A percentile compares a stretch with the other conserved stretches of the same genome.
phyloP scores from a whole-genome alignment of 2,888 invertebrate species.

The Sesamia inferens region DNA sequence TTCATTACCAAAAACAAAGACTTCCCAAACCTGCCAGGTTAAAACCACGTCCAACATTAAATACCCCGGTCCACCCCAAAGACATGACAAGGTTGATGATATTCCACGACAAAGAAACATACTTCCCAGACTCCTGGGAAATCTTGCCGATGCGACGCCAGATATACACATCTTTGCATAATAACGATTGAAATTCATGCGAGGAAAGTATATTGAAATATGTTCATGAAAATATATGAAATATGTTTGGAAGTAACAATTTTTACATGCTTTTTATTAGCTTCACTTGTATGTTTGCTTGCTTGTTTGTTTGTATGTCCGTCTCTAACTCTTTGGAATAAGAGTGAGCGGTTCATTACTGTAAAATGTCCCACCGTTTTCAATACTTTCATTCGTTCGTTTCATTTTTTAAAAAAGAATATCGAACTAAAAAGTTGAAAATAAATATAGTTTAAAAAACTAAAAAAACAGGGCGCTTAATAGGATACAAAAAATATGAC shows the following conservation, averaged over 20 bases:
- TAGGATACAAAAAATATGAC: no score
- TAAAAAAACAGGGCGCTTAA: no score
- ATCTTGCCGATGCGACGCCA: conserved; percentile 43
- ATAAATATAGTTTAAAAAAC: no score
- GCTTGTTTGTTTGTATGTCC: no score
- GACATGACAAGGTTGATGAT: conserved; percentile 26
- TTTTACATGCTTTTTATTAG: conserved; percentile 31
- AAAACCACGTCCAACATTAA: not conserved
- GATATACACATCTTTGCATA: conserved; percentile 46
- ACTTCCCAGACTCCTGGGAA: conserved; percentile 54
- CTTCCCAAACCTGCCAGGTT: not conserved
- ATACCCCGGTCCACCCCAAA: conserved; percentile 10
- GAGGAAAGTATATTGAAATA: conserved; percentile 49
- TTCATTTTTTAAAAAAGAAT: no score
- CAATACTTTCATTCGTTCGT: no score
- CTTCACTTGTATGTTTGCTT: no score
- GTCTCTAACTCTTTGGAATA: no score
- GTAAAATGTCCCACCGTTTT: no score
- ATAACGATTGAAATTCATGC: conserved; percentile 49
- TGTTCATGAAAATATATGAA: conserved; percentile 30
- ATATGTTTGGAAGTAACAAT: conserved; percentile 20
- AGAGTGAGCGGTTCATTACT: no score
- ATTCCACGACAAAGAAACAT: conserved; percentile 31
- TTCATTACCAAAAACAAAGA: not conserved
- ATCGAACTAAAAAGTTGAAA: no score